A percentile compares a stretch with the other conserved stretches of the same genome.
Evolutionary conservation across 2,797 vertebrate genomes (phyloP).

Genomic region (Iguana delicatissima): DNA sequence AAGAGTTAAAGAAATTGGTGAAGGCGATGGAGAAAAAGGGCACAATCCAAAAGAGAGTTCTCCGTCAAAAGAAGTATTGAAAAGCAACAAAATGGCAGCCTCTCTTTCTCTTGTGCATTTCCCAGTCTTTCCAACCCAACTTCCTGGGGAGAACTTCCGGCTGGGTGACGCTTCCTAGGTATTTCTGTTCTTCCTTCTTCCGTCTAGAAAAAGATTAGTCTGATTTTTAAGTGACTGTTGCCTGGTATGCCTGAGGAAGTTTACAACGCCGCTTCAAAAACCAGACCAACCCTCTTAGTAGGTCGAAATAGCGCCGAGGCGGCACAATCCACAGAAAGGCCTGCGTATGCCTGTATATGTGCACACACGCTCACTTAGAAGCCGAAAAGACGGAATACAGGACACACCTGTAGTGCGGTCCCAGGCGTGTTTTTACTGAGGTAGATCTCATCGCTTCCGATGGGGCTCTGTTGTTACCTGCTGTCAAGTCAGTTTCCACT

Average conservation of each 20-base stretch:
- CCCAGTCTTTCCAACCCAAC: neutral
- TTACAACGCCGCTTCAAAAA: too few species aligned
- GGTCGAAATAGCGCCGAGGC: neutral
- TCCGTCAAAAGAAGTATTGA: neutral
- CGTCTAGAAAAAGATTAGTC: neutral
- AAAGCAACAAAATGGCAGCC: neutral
- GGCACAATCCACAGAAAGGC: neutral
- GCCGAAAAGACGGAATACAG: neutral
- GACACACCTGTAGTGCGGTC: neutral
- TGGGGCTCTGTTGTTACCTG: too few species aligned
- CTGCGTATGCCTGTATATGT: too few species aligned
- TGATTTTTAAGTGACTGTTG: neutral
- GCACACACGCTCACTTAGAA: neutral
- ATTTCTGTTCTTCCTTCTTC: neutral
- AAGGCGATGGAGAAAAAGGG: neutral
- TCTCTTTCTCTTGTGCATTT: neutral
- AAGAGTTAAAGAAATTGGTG: neutral
- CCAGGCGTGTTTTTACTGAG: neutral
- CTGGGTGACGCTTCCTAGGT: too few species aligned
- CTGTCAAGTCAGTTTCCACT: too few species aligned
- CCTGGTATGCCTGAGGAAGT: neutral
- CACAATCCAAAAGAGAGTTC: neutral
- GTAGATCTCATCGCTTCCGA: neutral
- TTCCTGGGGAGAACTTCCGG: neutral
- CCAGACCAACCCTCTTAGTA: too few species aligned